phyloP scores from a whole-genome alignment of 2,113 vertebrate genomes.

The Coptodon bakossiorum region DNA sequence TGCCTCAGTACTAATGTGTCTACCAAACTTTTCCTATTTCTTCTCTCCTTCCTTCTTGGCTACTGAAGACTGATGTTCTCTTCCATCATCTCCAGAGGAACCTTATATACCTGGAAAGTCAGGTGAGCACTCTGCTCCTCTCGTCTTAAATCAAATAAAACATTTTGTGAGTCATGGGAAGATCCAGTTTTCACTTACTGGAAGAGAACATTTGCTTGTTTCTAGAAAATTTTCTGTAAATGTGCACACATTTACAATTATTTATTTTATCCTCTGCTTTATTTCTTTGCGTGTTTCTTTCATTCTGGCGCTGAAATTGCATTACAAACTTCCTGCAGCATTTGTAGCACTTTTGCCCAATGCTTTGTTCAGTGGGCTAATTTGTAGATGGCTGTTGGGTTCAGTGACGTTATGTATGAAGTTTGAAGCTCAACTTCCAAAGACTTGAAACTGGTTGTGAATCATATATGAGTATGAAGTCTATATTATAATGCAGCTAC shows the following conservation, averaged over 20 bases:
- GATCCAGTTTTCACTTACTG: neutral
- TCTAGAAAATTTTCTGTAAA: neutral
- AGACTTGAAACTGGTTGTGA: neutral
- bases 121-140: conserved; percentile 79
- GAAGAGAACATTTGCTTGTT: neutral
- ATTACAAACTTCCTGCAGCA: neutral
- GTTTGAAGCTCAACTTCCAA: neutral
- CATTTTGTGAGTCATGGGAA: neutral
- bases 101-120: conserved; percentile 93
- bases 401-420: neutral
- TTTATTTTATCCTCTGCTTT: neutral
- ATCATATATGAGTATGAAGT: neutral
- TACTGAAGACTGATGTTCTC: conserved; percentile 92
- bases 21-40: neutral
- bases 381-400: neutral
- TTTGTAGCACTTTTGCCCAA: neutral
- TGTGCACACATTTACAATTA: accelerated
- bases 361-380: neutral
- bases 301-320: neutral
- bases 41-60: conserved; percentile 29
- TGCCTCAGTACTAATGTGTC: neutral
- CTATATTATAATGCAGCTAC: neutral
- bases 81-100: conserved; percentile 98
- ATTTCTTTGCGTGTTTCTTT: neutral
- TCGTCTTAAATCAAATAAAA: neutral